Conservation (phyloP, 2,113 vertebrate genomes). For the Nibea coibor region DNA sequence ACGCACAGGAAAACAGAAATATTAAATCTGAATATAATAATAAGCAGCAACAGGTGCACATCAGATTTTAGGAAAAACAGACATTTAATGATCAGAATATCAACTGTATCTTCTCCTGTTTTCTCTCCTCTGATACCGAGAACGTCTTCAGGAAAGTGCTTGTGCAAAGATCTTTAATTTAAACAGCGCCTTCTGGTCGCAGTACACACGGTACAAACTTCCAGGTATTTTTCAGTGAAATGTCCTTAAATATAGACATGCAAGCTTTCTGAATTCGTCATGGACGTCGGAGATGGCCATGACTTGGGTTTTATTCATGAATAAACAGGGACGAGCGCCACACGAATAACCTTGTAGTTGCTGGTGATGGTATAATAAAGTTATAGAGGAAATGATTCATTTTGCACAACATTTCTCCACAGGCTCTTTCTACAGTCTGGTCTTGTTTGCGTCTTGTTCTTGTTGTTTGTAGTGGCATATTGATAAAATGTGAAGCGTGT, state of each 20-base stretch:
- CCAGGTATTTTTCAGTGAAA: background rate
- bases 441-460: constrained; percentile 28
- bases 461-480: constrained; percentile 22
- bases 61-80: background rate
- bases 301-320: constrained; percentile 17
- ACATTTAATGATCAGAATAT: background rate
- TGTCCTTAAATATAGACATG: too few species aligned
- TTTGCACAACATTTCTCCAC: constrained; percentile 33
- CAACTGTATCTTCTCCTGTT: background rate
- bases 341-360: constrained; percentile 3
- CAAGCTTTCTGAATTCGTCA: constrained; percentile 1
- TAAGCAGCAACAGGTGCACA: background rate
- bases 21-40: background rate
- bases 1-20: background rate
- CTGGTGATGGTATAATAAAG: background rate
- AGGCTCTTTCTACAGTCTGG: constrained; percentile 30
- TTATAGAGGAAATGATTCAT: constrained; percentile 9
- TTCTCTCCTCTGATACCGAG: background rate
- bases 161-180: background rate
- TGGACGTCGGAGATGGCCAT: background rate
- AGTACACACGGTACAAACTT: background rate
- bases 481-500: constrained; percentile 43
- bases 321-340: background rate
- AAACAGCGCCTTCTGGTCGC: background rate
- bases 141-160: background rate